Evolutionary conservation across 2,797 vertebrate genomes (phyloP).

Genomic region (Acomys russatus): DNA sequence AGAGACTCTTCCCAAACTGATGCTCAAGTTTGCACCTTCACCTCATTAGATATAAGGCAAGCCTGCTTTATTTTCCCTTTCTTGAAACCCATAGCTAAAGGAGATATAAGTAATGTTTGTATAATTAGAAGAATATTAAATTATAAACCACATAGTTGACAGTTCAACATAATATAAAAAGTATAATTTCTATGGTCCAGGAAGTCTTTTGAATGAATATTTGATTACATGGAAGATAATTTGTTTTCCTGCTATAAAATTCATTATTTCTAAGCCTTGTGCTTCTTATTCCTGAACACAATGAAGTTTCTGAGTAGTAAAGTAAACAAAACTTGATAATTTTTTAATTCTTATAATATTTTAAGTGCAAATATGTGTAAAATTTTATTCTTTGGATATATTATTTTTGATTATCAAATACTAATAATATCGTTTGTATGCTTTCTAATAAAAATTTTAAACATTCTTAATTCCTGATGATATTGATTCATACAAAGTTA

Average conservation of each 20-base stretch:
- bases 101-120: neutral
- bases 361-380: constrained; percentile 42
- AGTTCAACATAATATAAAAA: neutral
- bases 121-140: constrained; percentile 54
- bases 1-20: neutral
- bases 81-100: neutral
- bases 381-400: constrained; percentile 19
- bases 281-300: neutral
- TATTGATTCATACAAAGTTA: constrained; percentile 43
- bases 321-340: constrained; percentile 14
- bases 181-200: neutral
- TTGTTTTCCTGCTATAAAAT: constrained; percentile 3
- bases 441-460: constrained; percentile 56
- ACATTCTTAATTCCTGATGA: constrained; percentile 62
- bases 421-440: constrained; percentile 9
- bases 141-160: neutral
- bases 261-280: constrained; percentile 15
- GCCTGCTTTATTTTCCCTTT: neutral
- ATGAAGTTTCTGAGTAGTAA: constrained; percentile 45
- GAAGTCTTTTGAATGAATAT: constrained; percentile 54
- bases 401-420: constrained; percentile 57
- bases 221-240: neutral
- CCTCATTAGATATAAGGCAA: too few relatives aligned
- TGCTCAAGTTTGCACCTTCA: neutral
- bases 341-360: constrained; percentile 16